Conservation (phyloP, 2,113 vertebrate species). For the Erpornis zantholeuca region DNA sequence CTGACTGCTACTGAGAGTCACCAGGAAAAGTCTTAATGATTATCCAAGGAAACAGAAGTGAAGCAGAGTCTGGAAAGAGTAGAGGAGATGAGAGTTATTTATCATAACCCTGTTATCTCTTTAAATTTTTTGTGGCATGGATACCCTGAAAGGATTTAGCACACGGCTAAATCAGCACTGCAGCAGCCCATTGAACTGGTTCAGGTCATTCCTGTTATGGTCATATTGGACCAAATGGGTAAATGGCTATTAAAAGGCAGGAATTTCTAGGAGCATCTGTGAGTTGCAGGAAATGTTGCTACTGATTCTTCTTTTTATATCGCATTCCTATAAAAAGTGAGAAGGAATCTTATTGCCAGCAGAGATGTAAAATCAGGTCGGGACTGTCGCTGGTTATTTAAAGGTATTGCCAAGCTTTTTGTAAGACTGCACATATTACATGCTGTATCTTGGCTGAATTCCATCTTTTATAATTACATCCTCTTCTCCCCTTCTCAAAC, state of each 20-base stretch:
- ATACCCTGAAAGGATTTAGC: background rate
- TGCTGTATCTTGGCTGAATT: conserved; percentile 44
- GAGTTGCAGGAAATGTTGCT: conserved; percentile 19
- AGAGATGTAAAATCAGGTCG: conserved; percentile 59
- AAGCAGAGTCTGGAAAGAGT: background rate
- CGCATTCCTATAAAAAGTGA: conserved; percentile 40
- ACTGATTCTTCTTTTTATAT: conserved; percentile 51
- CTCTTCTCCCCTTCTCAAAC: background rate
- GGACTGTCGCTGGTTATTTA: conserved; percentile 58
- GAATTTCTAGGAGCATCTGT: conserved; percentile 30
- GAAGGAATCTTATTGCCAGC: conserved; percentile 32
- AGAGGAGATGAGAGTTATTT: background rate
- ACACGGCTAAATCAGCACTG: background rate
- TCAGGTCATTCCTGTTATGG: background rate
- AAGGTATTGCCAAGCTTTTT: conserved; percentile 33
- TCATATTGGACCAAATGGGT: background rate
- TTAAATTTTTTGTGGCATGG: background rate
- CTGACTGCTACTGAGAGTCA: background rate
- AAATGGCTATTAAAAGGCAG: background rate
- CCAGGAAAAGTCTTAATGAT: background rate
- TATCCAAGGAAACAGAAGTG: background rate
- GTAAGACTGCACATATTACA: conserved; percentile 24
- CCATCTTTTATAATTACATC: conserved; percentile 29
- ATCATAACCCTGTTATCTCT: background rate
- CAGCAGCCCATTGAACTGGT: background rate